These are phyloP conservation scores for Andinoacara biseriatus DNA, from an alignment of 2,113 vertebrate species.

Conservation along the genomic window DNA sequence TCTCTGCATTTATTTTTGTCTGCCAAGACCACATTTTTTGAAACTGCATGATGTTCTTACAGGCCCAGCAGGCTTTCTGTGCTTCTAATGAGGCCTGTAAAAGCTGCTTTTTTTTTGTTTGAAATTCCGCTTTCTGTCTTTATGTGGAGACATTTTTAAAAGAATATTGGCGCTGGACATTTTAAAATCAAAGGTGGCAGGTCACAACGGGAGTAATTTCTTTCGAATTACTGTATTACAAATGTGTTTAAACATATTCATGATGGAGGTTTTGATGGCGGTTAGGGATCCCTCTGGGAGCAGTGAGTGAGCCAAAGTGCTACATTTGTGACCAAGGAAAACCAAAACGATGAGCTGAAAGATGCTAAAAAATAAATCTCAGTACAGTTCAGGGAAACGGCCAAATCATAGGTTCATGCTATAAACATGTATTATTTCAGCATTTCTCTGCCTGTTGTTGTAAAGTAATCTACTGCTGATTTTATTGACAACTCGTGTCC, in stretches of 20 bases:
- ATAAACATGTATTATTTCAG: rapidly evolving
- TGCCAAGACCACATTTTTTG: background rate
- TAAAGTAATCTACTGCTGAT: background rate
- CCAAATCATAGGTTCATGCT: background rate
- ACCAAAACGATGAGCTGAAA: background rate
- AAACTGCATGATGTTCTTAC: background rate
- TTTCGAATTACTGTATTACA: too few species aligned
- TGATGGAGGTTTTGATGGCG: too few species aligned
- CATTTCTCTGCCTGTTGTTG: background rate
- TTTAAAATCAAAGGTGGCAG: too few species aligned
- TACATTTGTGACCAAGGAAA: background rate
- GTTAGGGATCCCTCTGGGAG: background rate
- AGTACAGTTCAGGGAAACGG: background rate
- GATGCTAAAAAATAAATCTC: background rate
- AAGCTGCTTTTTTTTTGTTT: background rate
- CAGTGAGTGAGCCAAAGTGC: background rate
- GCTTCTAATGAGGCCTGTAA: background rate
- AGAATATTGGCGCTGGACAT: too few species aligned
- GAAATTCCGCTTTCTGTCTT: background rate
- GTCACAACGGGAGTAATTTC: too few species aligned
- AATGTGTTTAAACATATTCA: too few species aligned
- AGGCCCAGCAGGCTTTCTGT: background rate
- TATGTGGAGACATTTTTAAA: background rate
- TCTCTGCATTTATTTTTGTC: background rate
- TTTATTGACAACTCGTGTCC: background rate